Evolutionary conservation across 1,140 invertebrate genomes (phyloP).

Genomic region (Drosophila ananassae): DNA sequence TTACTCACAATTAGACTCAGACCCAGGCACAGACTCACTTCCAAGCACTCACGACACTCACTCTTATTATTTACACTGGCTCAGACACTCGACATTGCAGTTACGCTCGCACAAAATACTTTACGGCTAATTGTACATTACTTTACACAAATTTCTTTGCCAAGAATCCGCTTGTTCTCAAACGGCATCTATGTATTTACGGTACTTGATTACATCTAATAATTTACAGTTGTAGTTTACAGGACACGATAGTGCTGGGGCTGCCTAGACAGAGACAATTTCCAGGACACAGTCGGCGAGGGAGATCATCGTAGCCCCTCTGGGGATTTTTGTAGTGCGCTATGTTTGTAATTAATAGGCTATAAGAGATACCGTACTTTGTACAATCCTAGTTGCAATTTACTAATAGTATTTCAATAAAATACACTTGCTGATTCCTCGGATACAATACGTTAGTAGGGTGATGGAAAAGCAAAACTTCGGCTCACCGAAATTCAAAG

Average conservation of each 20-base stretch:
- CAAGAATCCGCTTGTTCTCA: slow-evolving; percentile 28
- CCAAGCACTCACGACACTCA: slow-evolving; percentile 31
- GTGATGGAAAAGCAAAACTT: slow-evolving; percentile 33
- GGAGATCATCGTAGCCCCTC: slow-evolving; percentile 15
- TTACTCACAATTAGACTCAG: slow-evolving; percentile 20
- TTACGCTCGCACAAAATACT: slow-evolving; percentile 26
- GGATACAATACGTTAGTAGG: slow-evolving; percentile 23
- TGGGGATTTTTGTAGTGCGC: slow-evolving; percentile 29
- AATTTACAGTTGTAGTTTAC: slow-evolving; percentile 71
- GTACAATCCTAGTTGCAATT: slow-evolving; percentile 41
- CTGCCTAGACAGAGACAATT: slow-evolving; percentile 54
- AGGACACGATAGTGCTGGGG: slow-evolving; percentile 61
- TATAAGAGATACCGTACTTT: slow-evolving; percentile 44
- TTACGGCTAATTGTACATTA: slow-evolving; percentile 72
- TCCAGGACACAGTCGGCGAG: neutral
- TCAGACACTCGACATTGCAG: slow-evolving; percentile 4
- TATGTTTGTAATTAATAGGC: slow-evolving; percentile 29
- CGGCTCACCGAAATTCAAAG: slow-evolving; percentile 49
- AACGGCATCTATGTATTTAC: slow-evolving; percentile 43
- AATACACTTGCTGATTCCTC: slow-evolving; percentile 22
- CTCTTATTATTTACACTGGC: slow-evolving; percentile 12
- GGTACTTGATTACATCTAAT: slow-evolving; percentile 54
- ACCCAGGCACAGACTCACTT: slow-evolving; percentile 4
- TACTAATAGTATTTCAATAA: slow-evolving; percentile 15
- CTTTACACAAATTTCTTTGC: slow-evolving; percentile 59